These are phyloP conservation scores for Mechanitis messenoides DNA, from an alignment of 2,888 invertebrate genomes.

Conservation along the genomic window DNA sequence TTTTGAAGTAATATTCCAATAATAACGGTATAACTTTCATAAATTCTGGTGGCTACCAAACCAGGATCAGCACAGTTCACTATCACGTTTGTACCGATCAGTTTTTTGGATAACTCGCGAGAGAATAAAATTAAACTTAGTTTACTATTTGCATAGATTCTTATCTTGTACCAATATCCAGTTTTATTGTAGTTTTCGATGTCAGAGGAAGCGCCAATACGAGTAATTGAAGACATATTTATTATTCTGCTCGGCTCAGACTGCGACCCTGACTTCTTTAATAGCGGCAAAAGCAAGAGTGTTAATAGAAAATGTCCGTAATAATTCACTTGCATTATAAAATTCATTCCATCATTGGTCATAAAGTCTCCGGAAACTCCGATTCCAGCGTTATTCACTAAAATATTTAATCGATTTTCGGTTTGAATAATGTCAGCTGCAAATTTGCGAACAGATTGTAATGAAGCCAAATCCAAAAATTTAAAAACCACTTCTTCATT, in stretches of 20 bases:
- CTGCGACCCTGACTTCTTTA: conserved; percentile 71
- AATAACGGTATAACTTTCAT: conserved; percentile 79
- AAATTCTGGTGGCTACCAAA: conserved; percentile 84
- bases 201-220: conserved; percentile 79
- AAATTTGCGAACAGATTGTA: conserved; percentile 46
- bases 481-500: conserved; percentile 81
- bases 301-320: conserved; percentile 94
- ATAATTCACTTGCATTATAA: conserved; percentile 93
- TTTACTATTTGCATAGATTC: conserved; percentile 77
- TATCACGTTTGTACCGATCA: conserved; percentile 79
- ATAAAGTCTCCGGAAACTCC: conserved; percentile 71
- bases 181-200: conserved; percentile 79
- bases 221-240: conserved; percentile 83
- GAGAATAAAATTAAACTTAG: conserved; percentile 84
- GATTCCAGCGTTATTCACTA: conserved; percentile 92
- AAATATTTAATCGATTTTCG: conserved; percentile 80
- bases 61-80: conserved; percentile 89
- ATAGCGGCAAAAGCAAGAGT: conserved; percentile 85
- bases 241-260: conserved; percentile 82
- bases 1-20: conserved; percentile 54
- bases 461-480: conserved; percentile 82
- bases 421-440: conserved; percentile 25
- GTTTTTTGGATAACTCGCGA: conserved; percentile 79
- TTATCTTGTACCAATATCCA: conserved; percentile 49
- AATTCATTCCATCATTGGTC: conserved; percentile 87